phyloP scores from a whole-genome alignment of 1,140 invertebrate species.

The Drosophila nannoptera region DNA sequence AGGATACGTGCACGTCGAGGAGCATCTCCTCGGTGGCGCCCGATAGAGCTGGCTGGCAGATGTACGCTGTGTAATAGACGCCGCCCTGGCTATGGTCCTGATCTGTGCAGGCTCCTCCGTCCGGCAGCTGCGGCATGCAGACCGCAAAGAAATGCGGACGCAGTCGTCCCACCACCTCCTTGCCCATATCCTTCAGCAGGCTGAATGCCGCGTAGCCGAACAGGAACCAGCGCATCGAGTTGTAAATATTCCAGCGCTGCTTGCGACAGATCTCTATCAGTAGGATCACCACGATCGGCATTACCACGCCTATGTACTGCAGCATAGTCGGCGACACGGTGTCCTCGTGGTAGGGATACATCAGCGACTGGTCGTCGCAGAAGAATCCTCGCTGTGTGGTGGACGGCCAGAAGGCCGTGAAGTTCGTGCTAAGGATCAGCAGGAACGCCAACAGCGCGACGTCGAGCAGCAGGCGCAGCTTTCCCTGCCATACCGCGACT shows the following conservation, averaged over 20 bases:
- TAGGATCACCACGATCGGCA: slow-evolving; percentile 34
- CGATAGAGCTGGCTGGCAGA: slow-evolving; percentile 79
- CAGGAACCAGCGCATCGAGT: slow-evolving; percentile 86
- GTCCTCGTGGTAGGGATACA: slow-evolving; percentile 88
- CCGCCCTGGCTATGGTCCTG: slow-evolving; percentile 79
- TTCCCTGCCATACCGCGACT: neutral
- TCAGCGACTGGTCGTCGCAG: slow-evolving; percentile 94
- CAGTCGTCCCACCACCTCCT: slow-evolving; percentile 92
- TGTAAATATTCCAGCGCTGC: slow-evolving; percentile 82
- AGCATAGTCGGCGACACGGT: slow-evolving; percentile 81
- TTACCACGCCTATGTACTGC: slow-evolving; percentile 29
- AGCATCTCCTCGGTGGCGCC: slow-evolving; percentile 80
- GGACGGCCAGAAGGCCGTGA: slow-evolving; percentile 22
- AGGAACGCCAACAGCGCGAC: slow-evolving; percentile 25
- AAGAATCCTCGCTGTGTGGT: slow-evolving; percentile 92
- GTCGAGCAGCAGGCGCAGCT: slow-evolving; percentile 42
- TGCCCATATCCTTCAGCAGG: slow-evolving; percentile 91
- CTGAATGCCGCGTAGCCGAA: slow-evolving; percentile 89
- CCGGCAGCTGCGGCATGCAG: slow-evolving; percentile 82
- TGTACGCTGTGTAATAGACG: slow-evolving; percentile 83
- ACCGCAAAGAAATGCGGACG: slow-evolving; percentile 93
- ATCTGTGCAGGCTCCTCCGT: slow-evolving; percentile 46
- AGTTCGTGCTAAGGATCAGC: slow-evolving; percentile 30
- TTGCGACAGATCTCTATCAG: slow-evolving; percentile 29
- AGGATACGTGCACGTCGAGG: slow-evolving; percentile 87